Conservation (phyloP, 2,888 invertebrate genomes). For the Achlya flavicornis region DNA sequence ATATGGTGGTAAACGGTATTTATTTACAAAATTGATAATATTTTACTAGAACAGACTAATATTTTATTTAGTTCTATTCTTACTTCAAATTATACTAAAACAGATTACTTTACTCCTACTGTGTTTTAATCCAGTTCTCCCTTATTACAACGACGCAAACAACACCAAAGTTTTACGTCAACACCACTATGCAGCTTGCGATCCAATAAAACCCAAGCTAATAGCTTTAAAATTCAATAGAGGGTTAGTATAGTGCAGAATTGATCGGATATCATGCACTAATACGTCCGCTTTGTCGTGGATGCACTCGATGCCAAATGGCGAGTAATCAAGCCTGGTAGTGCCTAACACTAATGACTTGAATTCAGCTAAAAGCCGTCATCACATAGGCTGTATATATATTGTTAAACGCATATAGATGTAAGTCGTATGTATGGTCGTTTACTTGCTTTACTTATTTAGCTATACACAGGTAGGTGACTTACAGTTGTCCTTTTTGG, state of each 20-base stretch:
- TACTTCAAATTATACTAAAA: too few species aligned
- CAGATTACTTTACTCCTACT: too few species aligned
- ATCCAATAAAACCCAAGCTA: neutral
- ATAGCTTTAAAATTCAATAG: conserved; percentile 32
- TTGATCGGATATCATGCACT: conserved; percentile 53
- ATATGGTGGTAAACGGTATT: too few species aligned
- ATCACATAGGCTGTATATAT: neutral
- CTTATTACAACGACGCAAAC: neutral
- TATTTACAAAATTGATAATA: too few species aligned
- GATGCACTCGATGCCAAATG: conserved; percentile 49
- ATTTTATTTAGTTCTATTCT: too few species aligned
- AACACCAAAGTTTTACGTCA: neutral
- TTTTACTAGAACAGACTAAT: too few species aligned
- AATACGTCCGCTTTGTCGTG: conserved; percentile 62
- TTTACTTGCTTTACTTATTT: neutral
- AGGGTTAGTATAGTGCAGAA: conserved; percentile 25
- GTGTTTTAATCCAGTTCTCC: too few species aligned
- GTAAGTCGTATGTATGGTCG: neutral
- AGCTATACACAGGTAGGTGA: neutral
- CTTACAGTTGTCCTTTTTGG: too few species aligned
- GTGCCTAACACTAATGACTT: conserved; percentile 50
- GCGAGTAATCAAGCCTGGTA: conserved; percentile 53
- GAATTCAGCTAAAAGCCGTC: conserved; percentile 34
- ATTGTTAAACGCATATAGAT: neutral
- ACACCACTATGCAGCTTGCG: neutral